Conservation (phyloP, 2,888 invertebrate species). For the Eurytoma adleriae region DNA sequence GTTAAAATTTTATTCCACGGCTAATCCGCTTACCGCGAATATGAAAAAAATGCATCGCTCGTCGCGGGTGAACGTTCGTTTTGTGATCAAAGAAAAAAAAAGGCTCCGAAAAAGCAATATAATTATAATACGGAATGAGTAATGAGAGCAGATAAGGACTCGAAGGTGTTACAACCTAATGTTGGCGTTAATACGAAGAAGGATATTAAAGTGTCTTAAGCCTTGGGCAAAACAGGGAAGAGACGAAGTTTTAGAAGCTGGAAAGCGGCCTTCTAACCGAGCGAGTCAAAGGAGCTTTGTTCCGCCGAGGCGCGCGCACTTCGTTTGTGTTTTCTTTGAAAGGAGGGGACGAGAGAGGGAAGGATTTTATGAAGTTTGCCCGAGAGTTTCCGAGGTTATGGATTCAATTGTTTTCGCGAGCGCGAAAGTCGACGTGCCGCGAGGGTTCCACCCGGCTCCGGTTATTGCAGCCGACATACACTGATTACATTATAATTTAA, state of each 20-base stretch:
- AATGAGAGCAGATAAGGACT: too few species aligned
- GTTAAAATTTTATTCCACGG: too few species aligned
- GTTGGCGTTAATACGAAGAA: too few species aligned
- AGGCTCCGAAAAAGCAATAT: too few species aligned
- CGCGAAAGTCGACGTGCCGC: too few species aligned
- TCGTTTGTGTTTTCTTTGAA: slow-evolving; percentile 48
- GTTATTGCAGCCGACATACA: slow-evolving; percentile 14
- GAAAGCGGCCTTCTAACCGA: not conserved
- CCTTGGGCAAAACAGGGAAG: slow-evolving; percentile 34
- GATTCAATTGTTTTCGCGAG: slow-evolving; percentile 49
- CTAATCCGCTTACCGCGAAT: too few species aligned
- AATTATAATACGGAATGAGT: too few species aligned
- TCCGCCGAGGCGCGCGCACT: slow-evolving; percentile 25
- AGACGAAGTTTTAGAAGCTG: slow-evolving; percentile 25
- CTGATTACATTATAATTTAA: not conserved
- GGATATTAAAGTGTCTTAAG: slow-evolving; percentile 47
- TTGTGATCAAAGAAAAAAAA: too few species aligned
- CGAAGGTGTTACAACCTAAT: too few species aligned
- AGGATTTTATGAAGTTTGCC: slow-evolving; percentile 47
- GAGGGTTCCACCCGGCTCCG: not conserved
- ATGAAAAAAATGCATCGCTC: too few species aligned
- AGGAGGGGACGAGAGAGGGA: not conserved
- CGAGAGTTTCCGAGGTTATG: slow-evolving; percentile 30
- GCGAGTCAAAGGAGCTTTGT: slow-evolving; percentile 46
- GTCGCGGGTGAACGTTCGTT: too few species aligned